phyloP scores from a whole-genome alignment of 2,113 vertebrate genomes.

The Neomonachus schauinslandi region DNA sequence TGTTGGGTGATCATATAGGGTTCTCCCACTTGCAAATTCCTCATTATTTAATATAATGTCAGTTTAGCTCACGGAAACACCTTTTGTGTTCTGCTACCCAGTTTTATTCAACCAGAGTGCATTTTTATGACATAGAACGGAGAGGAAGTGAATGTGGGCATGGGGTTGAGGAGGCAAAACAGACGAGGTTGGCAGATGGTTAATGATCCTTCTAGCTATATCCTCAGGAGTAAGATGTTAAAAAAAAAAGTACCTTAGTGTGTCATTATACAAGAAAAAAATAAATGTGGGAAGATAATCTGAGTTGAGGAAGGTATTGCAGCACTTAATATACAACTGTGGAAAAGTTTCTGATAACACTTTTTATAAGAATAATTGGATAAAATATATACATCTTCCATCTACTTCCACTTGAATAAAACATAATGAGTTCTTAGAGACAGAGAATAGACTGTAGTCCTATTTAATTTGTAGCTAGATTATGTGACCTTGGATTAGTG shows the following conservation, averaged over 20 bases:
- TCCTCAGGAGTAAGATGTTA: neutral
- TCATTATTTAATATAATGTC: neutral
- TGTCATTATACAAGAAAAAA: neutral
- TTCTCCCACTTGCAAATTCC: constrained; percentile 1
- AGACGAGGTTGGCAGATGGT: neutral
- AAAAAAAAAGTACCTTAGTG: neutral
- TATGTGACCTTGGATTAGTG: neutral
- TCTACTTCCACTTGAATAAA: neutral
- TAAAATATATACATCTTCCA: neutral
- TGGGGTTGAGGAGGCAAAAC: neutral
- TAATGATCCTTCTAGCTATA: neutral
- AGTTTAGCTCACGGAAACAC: neutral
- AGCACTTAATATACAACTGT: neutral
- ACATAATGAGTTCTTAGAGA: neutral
- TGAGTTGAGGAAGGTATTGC: neutral
- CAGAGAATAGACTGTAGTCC: neutral
- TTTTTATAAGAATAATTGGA: neutral
- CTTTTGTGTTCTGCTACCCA: neutral
- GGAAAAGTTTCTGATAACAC: neutral
- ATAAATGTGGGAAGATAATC: neutral
- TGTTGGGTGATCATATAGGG: neutral
- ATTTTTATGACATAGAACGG: neutral
- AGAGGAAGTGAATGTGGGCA: neutral
- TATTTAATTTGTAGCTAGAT: neutral
- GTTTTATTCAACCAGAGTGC: neutral